A percentile compares a stretch with the other conserved stretches of the same genome.
These are phyloP conservation scores for Philonicus albiceps DNA, from an alignment of 2,888 invertebrate genomes.

Conservation along the genomic window DNA sequence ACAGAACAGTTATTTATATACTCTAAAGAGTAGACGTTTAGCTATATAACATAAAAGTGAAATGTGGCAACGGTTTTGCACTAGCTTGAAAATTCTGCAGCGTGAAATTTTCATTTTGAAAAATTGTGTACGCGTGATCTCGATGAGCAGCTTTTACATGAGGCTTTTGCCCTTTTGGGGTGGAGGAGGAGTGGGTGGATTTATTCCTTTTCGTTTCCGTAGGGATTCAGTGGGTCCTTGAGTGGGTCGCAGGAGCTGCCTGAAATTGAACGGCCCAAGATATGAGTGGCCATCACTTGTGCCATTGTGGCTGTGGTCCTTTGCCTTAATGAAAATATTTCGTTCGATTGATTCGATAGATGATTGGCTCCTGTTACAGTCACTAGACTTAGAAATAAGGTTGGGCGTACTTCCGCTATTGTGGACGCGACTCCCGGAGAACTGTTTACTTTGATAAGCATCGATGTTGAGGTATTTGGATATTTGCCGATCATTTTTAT, in stretches of 20 bases:
- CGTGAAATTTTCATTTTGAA: not conserved
- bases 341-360: conserved; percentile 50
- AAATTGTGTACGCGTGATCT: not conserved
- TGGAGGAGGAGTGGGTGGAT: conserved; percentile 62
- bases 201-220: conserved; percentile 69
- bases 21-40: not conserved
- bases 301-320: conserved; percentile 47
- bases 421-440: not conserved
- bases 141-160: conserved; percentile 17
- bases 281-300: conserved; percentile 61
- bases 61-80: not conserved
- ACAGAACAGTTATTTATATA: not conserved
- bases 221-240: conserved; percentile 75
- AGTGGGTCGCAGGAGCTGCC: conserved; percentile 71
- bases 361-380: conserved; percentile 34
- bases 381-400: not conserved
- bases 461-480: conserved; percentile 50
- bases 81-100: not conserved
- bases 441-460: conserved; percentile 29
- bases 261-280: conserved; percentile 74
- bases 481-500: conserved; percentile 7
- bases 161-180: conserved; percentile 50
- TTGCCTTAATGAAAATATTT: conserved; percentile 45
- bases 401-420: conserved; percentile 42
- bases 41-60: not conserved